phyloP scores from a whole-genome alignment of 2,797 vertebrate genomes.

The Macrochelys suwanniensis region DNA sequence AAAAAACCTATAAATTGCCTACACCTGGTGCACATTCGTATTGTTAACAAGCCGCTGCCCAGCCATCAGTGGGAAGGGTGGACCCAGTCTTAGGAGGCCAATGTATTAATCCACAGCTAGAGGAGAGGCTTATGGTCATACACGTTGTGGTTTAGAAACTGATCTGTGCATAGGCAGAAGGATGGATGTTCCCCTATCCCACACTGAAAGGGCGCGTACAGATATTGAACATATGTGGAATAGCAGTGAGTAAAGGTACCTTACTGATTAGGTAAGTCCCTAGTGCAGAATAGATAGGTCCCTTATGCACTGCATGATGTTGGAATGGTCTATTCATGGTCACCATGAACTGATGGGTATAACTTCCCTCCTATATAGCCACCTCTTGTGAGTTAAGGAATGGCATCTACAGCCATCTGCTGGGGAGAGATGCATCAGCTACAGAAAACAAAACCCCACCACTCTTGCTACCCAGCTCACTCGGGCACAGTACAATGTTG shows the following conservation, averaged over 20 bases:
- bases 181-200: neutral
- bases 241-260: neutral
- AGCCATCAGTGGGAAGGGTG: neutral
- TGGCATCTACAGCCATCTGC: too few relatives aligned
- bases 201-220: neutral
- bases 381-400: neutral
- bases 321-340: neutral
- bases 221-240: neutral
- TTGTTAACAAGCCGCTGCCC: neutral
- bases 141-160: neutral
- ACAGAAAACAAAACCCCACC: neutral
- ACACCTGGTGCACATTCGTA: neutral
- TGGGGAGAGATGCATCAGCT: neutral
- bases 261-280: neutral
- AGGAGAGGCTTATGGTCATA: neutral
- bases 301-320: neutral
- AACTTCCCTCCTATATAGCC: neutral
- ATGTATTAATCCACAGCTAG: neutral
- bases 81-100: neutral
- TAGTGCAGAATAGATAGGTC: neutral
- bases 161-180: neutral
- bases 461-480: neutral
- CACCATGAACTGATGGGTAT: neutral
- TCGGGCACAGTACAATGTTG: neutral
- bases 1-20: neutral